A percentile compares a stretch with the other conserved stretches of the same genome.
Evolutionary conservation across 2,888 invertebrate genomes (phyloP).

Genomic region (Cephus pulcher): DNA sequence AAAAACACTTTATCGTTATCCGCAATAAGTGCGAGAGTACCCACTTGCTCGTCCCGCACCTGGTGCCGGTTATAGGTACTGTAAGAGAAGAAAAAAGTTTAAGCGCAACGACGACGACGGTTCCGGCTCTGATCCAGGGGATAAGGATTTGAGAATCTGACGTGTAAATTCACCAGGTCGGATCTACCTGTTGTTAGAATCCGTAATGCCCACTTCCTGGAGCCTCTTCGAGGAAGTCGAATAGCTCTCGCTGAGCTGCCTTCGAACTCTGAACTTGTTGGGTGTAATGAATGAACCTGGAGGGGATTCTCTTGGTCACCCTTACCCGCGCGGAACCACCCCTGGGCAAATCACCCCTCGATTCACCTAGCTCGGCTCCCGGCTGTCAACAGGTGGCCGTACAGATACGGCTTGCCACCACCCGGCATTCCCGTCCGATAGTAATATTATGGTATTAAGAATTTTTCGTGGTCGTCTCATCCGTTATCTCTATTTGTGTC

Average conservation of each 20-base stretch:
- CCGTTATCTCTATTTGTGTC: neutral
- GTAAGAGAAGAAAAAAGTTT: neutral
- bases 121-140: neutral
- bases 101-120: neutral
- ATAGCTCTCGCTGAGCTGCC: neutral
- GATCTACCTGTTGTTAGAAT: neutral
- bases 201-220: neutral
- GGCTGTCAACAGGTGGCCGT: constrained; percentile 64
- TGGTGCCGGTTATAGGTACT: neutral
- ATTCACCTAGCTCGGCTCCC: constrained; percentile 48
- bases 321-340: neutral
- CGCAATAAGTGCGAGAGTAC: constrained; percentile 27
- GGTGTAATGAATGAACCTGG: neutral
- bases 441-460: neutral
- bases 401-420: constrained; percentile 50
- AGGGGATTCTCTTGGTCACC: neutral
- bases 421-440: constrained; percentile 13
- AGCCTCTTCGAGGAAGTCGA: neutral
- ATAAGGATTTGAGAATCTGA: neutral
- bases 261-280: neutral
- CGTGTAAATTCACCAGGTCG: neutral
- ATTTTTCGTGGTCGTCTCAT: neutral
- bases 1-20: constrained; percentile 50
- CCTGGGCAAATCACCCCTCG: constrained; percentile 29
- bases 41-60: neutral